These are phyloP conservation scores for Eublepharis macularius DNA, from an alignment of 2,113 vertebrate species.

Conservation along the genomic window DNA sequence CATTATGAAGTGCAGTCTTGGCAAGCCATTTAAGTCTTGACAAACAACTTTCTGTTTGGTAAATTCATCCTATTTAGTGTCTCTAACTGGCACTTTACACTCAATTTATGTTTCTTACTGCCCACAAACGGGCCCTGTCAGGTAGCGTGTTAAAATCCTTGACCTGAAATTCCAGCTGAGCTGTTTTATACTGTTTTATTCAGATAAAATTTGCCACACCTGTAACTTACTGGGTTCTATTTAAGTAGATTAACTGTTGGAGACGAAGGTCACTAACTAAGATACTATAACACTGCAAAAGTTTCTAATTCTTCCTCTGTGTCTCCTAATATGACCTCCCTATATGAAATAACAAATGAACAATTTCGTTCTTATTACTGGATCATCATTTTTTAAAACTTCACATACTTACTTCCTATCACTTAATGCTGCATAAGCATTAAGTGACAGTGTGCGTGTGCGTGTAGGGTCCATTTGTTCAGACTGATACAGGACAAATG, in stretches of 20 bases:
- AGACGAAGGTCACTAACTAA: neutral
- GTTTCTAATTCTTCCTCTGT: neutral
- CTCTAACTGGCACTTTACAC: neutral
- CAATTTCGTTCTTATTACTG: neutral
- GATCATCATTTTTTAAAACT: neutral
- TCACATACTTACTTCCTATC: neutral
- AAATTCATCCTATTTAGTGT: conserved; percentile 7
- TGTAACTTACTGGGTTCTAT: neutral
- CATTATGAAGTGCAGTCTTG: conserved; percentile 3
- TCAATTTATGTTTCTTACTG: neutral
- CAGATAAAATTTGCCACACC: neutral
- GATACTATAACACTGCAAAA: neutral
- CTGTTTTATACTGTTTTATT: neutral
- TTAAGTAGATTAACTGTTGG: neutral
- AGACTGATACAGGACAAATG: neutral
- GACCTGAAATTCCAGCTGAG: neutral
- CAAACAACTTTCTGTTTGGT: conserved; percentile 3
- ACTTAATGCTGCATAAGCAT: neutral
- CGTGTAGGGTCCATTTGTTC: neutral
- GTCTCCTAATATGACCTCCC: neutral
- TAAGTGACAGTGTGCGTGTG: too few species aligned
- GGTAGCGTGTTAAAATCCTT: conserved; percentile 9
- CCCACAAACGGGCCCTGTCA: neutral
- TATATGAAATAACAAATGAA: neutral
- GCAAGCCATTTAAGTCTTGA: conserved; percentile 4